Base-by-base conservation (phyloP, 2,113 vertebrate species). In the Takifugu flavidus region DNA sequence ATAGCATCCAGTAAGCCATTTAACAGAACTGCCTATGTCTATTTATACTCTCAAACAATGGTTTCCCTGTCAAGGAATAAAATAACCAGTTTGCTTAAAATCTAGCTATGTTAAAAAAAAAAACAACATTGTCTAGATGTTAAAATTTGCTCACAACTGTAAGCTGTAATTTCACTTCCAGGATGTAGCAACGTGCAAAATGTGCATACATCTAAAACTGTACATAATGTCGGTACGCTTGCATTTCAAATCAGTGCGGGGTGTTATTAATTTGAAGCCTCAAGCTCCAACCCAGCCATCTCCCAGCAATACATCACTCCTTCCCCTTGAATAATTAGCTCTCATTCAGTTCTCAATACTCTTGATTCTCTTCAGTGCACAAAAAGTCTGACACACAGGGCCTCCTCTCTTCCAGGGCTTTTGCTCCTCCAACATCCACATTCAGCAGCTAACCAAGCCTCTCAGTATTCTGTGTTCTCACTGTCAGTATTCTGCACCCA, bases 331-430 rank as follows among this genome's bases (percentile, higher is more conserved):
- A 59, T 67, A 70, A 78, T 80, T 68, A 71, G 54, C 61, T 67
- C 54, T 70, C 55, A 73, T 73, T 73, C 59, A 68, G 52, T 67
- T 27, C 58, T 77, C 68, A 72, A 65, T 78, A 67, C 50, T 44
- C 56, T 45, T 7, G 56, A 75, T 70, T 78, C 44, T 39, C 59
- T 49, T 70, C 49, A 46, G 6, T 15, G 27, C 57, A 60, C 31
- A 51, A 45, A 61, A 67, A 67, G 25, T 43, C 59, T 59, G 39
- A 57, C 34, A 43, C 56, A 53, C 25, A 20, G n/a, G 60, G 31
- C 4, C 34, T 43, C 20, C 11, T 31, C 49, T 45, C 51, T n/a
- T n/a, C 8, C 45, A 12, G 25, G 39, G 52, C 43, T 49, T 25
- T 49, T 51, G 31, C 59, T 63, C 34, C 34, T 27, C 34, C 51